Conservation (phyloP, 2,888 invertebrate genomes). For the Euphydryas editha region DNA sequence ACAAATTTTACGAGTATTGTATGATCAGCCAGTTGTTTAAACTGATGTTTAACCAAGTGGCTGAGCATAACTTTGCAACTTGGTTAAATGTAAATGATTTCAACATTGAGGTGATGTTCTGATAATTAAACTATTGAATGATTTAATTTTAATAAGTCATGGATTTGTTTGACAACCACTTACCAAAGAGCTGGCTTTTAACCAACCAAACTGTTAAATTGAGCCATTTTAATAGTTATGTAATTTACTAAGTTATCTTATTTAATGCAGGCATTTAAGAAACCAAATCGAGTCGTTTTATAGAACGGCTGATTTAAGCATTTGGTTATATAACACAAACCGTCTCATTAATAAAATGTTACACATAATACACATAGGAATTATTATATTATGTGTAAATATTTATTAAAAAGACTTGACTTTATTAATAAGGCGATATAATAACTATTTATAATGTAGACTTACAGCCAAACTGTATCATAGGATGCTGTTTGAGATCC, state of each 20-base stretch:
- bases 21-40: background rate
- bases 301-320: background rate
- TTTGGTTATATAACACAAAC: background rate
- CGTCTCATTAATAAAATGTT: background rate
- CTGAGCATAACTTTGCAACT: too few species aligned
- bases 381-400: background rate
- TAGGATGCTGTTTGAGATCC: slow-evolving; percentile 12
- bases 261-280: too few species aligned
- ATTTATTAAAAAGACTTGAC: background rate
- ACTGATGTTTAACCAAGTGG: too few species aligned
- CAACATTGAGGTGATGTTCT: too few species aligned
- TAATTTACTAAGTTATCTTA: too few species aligned
- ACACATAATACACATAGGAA: background rate
- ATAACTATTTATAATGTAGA: slow-evolving; percentile 8
- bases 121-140: too few species aligned
- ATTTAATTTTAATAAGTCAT: too few species aligned
- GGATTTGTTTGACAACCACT: too few species aligned
- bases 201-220: background rate
- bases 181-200: too few species aligned
- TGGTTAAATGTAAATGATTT: too few species aligned
- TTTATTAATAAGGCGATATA: slow-evolving; percentile 1
- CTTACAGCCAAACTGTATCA: slow-evolving; percentile 12
- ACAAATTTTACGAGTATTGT: too few species aligned
- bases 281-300: background rate
- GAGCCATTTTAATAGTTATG: background rate